Percentiles rank a stretch among this genome's conserved stretches.
Conservation (phyloP, 2,888 invertebrate species). For the Drosophila anomalata region DNA sequence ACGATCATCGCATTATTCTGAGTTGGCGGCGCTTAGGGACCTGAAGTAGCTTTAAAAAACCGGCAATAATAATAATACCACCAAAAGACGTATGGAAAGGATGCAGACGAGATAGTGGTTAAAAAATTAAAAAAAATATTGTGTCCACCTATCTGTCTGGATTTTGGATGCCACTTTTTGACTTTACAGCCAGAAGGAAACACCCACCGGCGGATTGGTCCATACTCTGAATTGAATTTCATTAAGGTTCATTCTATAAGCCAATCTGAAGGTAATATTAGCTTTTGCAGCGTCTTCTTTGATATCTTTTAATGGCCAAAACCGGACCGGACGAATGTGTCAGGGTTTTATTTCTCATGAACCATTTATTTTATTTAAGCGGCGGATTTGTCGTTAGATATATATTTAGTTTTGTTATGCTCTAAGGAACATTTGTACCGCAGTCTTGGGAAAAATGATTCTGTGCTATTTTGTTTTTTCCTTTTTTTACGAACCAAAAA, state of each 20-base stretch:
- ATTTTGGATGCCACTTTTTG: slow-evolving; percentile 78
- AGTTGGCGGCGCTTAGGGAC: slow-evolving; percentile 58
- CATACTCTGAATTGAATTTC: slow-evolving; percentile 71
- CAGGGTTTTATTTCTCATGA: slow-evolving; percentile 3
- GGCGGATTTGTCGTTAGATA: slow-evolving; percentile 58
- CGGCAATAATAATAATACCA: slow-evolving; percentile 57
- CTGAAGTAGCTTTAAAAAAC: slow-evolving; percentile 45
- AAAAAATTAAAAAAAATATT: slow-evolving; percentile 28
- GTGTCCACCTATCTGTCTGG: slow-evolving; percentile 78
- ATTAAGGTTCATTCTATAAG: slow-evolving; percentile 75
- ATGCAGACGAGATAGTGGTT: slow-evolving; percentile 38
- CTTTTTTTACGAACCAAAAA: too few relatives aligned
- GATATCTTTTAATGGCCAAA: slow-evolving; percentile 53
- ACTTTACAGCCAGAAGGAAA: slow-evolving; percentile 82
- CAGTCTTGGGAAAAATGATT: too few relatives aligned
- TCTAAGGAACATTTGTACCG: too few relatives aligned
- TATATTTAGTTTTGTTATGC: not conserved
- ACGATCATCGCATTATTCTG: slow-evolving; percentile 49
- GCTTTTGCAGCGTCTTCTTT: slow-evolving; percentile 27
- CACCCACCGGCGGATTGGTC: slow-evolving; percentile 80
- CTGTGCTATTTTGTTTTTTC: too few relatives aligned
- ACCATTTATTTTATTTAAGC: not conserved
- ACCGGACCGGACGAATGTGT: slow-evolving; percentile 52
- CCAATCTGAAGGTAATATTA: slow-evolving; percentile 46
- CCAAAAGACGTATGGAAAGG: slow-evolving; percentile 36